A percentile compares a stretch with the other conserved stretches of the same genome.
phyloP scores from a whole-genome alignment of 2,113 vertebrate species.

The Cinclus mexicanus region DNA sequence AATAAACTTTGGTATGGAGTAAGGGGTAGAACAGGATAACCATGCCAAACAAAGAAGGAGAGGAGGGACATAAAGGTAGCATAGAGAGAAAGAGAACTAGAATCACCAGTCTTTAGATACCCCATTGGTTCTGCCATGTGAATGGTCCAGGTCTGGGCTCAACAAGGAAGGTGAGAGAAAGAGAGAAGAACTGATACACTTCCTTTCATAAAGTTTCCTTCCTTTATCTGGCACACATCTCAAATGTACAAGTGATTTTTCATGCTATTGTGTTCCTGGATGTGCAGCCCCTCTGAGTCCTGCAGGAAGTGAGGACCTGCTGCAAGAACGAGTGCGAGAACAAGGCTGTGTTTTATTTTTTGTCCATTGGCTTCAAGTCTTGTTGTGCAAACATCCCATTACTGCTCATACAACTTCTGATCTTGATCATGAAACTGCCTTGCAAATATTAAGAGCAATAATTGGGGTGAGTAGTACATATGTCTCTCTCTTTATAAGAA shows the following conservation, averaged over 20 bases:
- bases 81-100: not conserved
- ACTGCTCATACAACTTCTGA: not conserved
- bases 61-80: not conserved
- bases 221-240: not conserved
- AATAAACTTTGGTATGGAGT: not conserved
- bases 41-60: not conserved
- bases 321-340: not conserved
- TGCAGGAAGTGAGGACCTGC: not conserved
- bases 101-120: not conserved
- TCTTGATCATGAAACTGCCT: not conserved
- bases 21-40: not conserved
- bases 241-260: not conserved
- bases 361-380: not conserved
- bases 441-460: not conserved
- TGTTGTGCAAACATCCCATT: not conserved
- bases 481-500: not conserved
- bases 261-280: not conserved
- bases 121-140: accelerated
- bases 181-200: not conserved
- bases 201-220: not conserved
- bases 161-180: not conserved
- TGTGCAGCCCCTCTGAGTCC: not conserved
- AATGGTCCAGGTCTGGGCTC: not conserved
- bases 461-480: not conserved
- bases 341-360: not conserved